Base-by-base conservation (phyloP, 2,113 vertebrate species). In the Meriones unguiculatus region DNA sequence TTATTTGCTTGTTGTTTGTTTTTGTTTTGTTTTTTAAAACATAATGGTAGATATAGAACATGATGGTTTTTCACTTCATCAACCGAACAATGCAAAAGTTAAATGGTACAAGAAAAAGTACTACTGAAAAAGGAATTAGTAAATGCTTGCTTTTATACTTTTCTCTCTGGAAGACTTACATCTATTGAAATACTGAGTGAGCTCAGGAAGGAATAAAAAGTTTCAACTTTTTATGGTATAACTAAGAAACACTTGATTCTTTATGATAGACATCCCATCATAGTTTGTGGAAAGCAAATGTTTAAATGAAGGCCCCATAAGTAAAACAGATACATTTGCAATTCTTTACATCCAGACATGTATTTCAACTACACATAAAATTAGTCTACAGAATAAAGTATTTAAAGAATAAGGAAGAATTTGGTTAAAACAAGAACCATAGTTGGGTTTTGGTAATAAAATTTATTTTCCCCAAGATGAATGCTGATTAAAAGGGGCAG, bases 141-240 rank as follows among this genome's bases (percentile, higher is more conserved):
- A 41, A 67, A 62, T n/a, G 75, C 6, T 87, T 41, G 13, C 0
- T 12, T 77, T 94, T 38, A 57, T 46, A 25, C 9, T 14, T 95
- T 94, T 67, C 41, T 25, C 18, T 6, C 57, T 10, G 50, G 20
- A 76, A 13, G 64, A 46, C 6, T 88, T 1, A 20, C 46, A 50
- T 62, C 0, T 86, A 69, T 11, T 86, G 17, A 92, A 93, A 89
- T 17, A 57, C 70, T 6, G 38, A 7, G n/a, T 17, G 11, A 67
- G 65, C 69, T 7, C 90, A 7, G 24, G 38, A 80, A 89, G 14
- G 96, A 82, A 96, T 89, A 84, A 24, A 89, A 35, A 91, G 32
- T 41, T 80, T 22, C 13, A 41, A 35, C 25, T 69, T 82, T 93
- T 69, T 28, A 85, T 0, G 69, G 24, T 35, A 81, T 25, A 92